Conservation (phyloP, 2,888 invertebrate species). For the Andrena dorsata region DNA sequence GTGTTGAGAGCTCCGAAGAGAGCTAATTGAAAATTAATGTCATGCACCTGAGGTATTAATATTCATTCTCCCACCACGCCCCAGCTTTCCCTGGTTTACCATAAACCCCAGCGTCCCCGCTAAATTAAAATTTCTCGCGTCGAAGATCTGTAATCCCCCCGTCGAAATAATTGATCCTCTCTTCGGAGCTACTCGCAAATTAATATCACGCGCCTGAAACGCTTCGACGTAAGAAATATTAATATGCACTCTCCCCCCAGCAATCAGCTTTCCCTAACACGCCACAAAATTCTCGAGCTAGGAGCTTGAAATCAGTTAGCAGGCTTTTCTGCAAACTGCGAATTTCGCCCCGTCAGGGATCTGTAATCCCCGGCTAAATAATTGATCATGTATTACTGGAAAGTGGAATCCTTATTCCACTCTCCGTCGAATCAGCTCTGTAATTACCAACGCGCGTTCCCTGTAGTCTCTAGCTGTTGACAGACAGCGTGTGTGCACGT, state of each 20-base stretch:
- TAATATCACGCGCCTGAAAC: not conserved
- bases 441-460: not conserved
- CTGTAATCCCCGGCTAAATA: not conserved
- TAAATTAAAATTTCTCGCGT: too few relatives aligned
- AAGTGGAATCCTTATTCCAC: not conserved
- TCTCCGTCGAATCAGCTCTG: not conserved
- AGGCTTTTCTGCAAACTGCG: not conserved
- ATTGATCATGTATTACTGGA: not conserved
- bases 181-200: not conserved
- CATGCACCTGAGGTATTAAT: not conserved
- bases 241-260: not conserved
- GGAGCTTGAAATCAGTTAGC: not conserved
- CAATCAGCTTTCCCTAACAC: not conserved
- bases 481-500: conserved; percentile 14
- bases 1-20: conserved; percentile 1
- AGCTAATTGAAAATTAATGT: conserved; percentile 20
- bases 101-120: too few relatives aligned
- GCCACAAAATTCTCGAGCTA: too few relatives aligned
- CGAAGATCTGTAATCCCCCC: too few relatives aligned
- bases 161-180: too few relatives aligned
- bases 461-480: conserved; percentile 36
- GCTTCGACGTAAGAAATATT: not conserved
- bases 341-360: too few relatives aligned
- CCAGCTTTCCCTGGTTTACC: not conserved
- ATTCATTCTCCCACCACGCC: not conserved